These are phyloP conservation scores for Rhinoptilus africanus DNA, from an alignment of 2,113 vertebrate genomes.

Conservation along the genomic window DNA sequence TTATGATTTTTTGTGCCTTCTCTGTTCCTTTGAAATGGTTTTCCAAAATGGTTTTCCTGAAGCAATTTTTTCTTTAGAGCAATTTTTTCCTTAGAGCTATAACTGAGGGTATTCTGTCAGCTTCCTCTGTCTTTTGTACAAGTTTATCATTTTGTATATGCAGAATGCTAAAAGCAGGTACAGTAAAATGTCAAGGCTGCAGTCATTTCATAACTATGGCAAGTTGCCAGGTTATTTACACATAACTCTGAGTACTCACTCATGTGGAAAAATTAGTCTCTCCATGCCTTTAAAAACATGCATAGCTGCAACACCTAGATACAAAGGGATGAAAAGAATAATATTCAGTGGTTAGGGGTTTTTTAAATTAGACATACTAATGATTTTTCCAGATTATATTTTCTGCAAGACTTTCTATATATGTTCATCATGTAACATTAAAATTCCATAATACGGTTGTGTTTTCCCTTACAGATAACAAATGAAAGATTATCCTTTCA, in stretches of 20 bases:
- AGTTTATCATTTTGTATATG: constrained; percentile 25
- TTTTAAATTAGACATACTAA: not conserved
- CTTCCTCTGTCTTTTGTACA: not conserved
- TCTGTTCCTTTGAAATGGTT: constrained; percentile 31
- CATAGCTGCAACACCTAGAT: not conserved
- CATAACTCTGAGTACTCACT: not conserved
- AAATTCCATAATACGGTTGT: not conserved
- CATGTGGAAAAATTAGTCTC: constrained; percentile 12
- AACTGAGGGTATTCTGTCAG: constrained; percentile 9
- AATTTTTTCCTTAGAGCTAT: constrained; percentile 31
- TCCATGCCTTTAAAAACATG: not conserved
- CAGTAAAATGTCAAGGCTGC: not conserved
- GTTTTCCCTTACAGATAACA: constrained; percentile 1
- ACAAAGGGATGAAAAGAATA: not conserved
- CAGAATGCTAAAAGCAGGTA: constrained; percentile 23
- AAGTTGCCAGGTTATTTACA: constrained; percentile 56
- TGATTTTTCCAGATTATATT: not conserved
- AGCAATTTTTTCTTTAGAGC: constrained; percentile 30
- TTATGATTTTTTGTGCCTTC: constrained; percentile 1
- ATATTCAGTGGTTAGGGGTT: not conserved
- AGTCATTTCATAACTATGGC: not conserved
- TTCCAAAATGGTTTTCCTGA: constrained; percentile 36
- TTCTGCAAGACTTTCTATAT: not conserved
- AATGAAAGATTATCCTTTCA: not conserved
- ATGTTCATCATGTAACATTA: not conserved